Conservation (phyloP, 2,797 vertebrate species). For the Hirundo rustica region DNA sequence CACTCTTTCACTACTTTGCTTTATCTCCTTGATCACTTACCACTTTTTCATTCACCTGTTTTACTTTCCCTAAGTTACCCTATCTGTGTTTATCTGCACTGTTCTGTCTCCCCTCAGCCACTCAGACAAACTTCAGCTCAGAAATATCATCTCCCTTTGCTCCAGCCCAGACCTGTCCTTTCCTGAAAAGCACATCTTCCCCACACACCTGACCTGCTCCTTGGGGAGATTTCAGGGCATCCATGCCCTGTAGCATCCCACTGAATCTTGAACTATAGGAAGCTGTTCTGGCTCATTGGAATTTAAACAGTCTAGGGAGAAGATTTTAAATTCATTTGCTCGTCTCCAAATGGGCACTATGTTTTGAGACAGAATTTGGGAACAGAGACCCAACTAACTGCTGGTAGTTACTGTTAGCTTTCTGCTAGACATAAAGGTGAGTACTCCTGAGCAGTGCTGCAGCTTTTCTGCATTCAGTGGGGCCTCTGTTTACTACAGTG, state of each 20-base stretch:
- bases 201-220: background rate
- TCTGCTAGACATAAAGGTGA: background rate
- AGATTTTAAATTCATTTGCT: background rate
- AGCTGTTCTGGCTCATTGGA: background rate
- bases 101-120: background rate
- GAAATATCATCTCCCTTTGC: background rate
- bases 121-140: background rate
- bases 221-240: background rate
- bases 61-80: fast-evolving
- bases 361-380: background rate
- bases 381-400: background rate
- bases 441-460: background rate
- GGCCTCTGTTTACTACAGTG: background rate
- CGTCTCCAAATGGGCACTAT: background rate
- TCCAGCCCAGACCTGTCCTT: background rate
- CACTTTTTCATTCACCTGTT: background rate
- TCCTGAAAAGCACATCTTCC: background rate
- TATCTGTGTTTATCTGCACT: background rate
- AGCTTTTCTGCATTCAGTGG: background rate
- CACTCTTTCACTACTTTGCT: background rate
- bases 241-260: background rate
- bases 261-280: background rate
- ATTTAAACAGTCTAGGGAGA: background rate
- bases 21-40: background rate
- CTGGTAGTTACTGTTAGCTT: background rate